phyloP scores from a whole-genome alignment of 2,888 invertebrate genomes.

The Acronicta psi region DNA sequence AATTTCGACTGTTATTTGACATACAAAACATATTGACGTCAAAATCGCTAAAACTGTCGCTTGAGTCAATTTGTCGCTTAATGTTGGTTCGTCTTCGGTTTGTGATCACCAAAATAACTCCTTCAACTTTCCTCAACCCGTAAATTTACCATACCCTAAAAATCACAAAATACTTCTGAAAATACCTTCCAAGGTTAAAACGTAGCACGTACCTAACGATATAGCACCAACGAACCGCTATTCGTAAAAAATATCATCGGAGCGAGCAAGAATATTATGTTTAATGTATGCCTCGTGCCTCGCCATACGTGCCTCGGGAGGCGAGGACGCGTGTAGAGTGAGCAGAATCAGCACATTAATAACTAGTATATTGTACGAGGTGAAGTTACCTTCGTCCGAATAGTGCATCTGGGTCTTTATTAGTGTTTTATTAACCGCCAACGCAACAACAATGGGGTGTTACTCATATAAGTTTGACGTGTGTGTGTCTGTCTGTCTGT shows the following conservation, averaged over 20 bases:
- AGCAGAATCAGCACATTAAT: slow-evolving; percentile 53
- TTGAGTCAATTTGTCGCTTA: no score
- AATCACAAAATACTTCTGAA: slow-evolving; percentile 8
- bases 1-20: no score
- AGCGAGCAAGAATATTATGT: slow-evolving; percentile 42
- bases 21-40: no score
- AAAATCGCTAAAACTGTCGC: no score
- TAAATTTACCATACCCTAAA: slow-evolving; percentile 4
- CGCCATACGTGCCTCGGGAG: slow-evolving; percentile 34
- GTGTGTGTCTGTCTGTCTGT: no score
- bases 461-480: no score
- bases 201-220: slow-evolving; percentile 30
- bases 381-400: slow-evolving; percentile 38
- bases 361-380: slow-evolving; percentile 38
- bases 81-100: no score
- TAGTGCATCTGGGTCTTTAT: slow-evolving; percentile 23
- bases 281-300: slow-evolving; percentile 54
- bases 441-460: no score
- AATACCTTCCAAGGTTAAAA: slow-evolving; percentile 18
- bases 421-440: no score
- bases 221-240: slow-evolving; percentile 19
- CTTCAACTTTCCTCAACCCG: no score
- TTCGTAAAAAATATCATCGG: slow-evolving; percentile 44
- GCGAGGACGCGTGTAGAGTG: slow-evolving; percentile 43
- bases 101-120: no score